Conservation (phyloP, 1,140 invertebrate species). For the Bombus difficillimus region DNA sequence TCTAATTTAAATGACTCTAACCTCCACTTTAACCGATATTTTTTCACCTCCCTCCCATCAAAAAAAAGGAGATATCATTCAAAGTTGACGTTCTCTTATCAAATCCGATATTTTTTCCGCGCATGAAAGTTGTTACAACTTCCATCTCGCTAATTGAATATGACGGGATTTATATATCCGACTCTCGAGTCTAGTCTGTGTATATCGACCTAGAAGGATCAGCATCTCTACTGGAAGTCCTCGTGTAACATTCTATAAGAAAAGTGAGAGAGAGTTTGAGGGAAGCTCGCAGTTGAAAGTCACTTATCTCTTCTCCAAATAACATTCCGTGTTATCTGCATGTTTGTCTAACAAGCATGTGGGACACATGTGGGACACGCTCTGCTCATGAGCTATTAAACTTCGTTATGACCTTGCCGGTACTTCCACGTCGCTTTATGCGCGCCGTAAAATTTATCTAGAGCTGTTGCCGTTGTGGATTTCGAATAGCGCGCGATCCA, state of each 20-base stretch:
- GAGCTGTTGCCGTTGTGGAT: background rate
- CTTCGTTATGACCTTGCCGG: constrained; percentile 37
- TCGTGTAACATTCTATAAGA: background rate
- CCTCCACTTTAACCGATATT: background rate
- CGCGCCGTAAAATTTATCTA: constrained; percentile 54
- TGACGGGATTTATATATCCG: background rate
- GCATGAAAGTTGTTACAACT: background rate
- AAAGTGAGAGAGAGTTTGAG: background rate
- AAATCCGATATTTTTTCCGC: background rate
- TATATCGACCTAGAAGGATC: constrained; percentile 25
- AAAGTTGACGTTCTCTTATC: background rate
- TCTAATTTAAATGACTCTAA: too few relatives aligned
- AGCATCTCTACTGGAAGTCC: background rate
- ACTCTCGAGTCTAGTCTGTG: background rate
- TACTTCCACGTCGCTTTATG: constrained; percentile 18
- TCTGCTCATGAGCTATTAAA: constrained; percentile 61
- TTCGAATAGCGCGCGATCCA: constrained; percentile 12
- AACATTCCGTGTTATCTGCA: constrained; percentile 46
- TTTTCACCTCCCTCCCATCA: background rate
- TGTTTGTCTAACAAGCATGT: constrained; percentile 22
- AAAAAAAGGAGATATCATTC: background rate
- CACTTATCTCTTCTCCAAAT: constrained; percentile 50
- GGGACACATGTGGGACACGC: background rate
- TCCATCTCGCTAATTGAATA: too few relatives aligned
- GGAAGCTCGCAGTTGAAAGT: constrained; percentile 45